A percentile compares a stretch with the other conserved stretches of the same genome.
These are phyloP conservation scores for Mystacornis crossleyi DNA, from an alignment of 2,113 vertebrate genomes.

Conservation along the genomic window DNA sequence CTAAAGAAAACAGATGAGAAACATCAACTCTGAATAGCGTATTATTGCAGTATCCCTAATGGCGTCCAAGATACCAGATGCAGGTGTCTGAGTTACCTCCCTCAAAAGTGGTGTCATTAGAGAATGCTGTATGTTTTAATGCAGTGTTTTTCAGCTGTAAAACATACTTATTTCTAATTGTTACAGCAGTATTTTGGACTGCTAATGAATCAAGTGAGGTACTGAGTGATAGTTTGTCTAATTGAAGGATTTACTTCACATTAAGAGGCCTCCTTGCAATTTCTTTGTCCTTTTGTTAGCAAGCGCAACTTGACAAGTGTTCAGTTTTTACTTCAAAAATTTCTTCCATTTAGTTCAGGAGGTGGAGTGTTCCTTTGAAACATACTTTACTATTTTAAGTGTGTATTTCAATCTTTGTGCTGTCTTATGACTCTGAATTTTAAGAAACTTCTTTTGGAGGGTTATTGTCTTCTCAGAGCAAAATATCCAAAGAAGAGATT, in stretches of 20 bases:
- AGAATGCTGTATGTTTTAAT: not conserved
- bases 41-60: not conserved
- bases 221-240: not conserved
- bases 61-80: not conserved
- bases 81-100: not conserved
- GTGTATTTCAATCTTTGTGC: not conserved
- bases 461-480: not conserved
- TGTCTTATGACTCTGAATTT: not conserved
- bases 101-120: not conserved
- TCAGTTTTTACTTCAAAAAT: not conserved
- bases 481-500: not conserved
- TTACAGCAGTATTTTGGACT: not conserved
- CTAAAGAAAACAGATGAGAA: not conserved
- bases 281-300: not conserved
- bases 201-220: not conserved
- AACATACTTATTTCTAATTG: not conserved
- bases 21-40: not conserved
- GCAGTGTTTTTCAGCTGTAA: not conserved
- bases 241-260: not conserved
- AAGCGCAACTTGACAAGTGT: not conserved
- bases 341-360: not conserved
- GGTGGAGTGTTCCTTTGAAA: not conserved
- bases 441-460: not conserved
- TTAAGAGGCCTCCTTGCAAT: not conserved
- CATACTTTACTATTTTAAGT: not conserved